Base-by-base conservation (phyloP, 2,113 vertebrate genomes). In the Pterocles burchelli region DNA sequence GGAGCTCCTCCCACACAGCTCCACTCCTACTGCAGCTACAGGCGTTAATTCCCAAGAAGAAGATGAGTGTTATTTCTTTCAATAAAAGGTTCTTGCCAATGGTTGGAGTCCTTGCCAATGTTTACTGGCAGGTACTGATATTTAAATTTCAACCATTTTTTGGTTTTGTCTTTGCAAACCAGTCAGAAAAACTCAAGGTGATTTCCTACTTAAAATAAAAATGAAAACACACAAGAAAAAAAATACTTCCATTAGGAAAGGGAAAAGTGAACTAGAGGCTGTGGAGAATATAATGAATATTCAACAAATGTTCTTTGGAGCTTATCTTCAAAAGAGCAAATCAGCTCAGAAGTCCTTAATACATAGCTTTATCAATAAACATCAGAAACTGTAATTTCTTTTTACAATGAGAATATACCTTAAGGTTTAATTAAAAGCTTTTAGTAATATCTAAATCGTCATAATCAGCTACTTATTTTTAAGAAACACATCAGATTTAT, bases 251-350 rank as follows among this genome's bases (percentile, higher is more conserved):
- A 19, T 95, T 85, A 89, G 51, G 55, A 88, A 93, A 15, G 14
- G 4, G 16, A 29, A 63, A 76, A 84, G 89, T 84, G 57, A 96
- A 65, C 80, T 67, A 82, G 46, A 83, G 52, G 28, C 74, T 91
- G 36, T 83, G 28, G 12, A 88, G 54, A 95, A 96, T 88, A 96
- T 82, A 97, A 92, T 80, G 86, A 96, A 91, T 77, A 66, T 74
- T 79, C 93, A 71, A 81, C 21, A 80, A 88, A 88, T 96, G 52
- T 94, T 97, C 62, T 96, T 95, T 59, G 1, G 76, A 86, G 62
- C 94, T 98, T 97, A 97, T 97, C 97, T 97, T 97, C 92, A 96
- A 96, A 97, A 86, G 66, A 91, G 81, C 91, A 96, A 93, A 95
- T 96, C 95, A 94, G 55, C 95, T 97, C 76, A 92, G 41, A 95